phyloP scores from a whole-genome alignment of 1,140 invertebrate species.

The Theocolax elegans region DNA sequence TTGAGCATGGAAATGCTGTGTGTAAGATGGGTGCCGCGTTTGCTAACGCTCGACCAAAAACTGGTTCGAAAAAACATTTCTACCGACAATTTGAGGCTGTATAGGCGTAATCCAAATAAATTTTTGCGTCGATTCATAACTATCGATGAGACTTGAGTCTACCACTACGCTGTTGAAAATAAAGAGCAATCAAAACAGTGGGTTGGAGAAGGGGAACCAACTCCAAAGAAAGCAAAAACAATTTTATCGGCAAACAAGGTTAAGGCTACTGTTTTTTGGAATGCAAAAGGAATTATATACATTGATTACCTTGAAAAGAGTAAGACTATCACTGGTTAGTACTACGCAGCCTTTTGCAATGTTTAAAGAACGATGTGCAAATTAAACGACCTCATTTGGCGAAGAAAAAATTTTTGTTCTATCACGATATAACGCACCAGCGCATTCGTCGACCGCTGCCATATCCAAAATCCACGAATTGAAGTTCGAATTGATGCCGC shows the following conservation, averaged over 20 bases:
- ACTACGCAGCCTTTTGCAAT: background rate
- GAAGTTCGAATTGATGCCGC: constrained; percentile 57
- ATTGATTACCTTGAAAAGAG: constrained; percentile 53
- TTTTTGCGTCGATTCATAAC: constrained; percentile 30
- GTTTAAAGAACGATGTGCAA: background rate
- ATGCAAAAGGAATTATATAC: constrained; percentile 55
- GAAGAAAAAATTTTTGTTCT: background rate
- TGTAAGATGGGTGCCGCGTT: constrained; percentile 46
- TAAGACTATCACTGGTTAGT: background rate
- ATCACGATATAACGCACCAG: constrained; percentile 7
- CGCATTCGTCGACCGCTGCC: background rate
- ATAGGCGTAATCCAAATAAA: too few species aligned
- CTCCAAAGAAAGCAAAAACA: constrained; percentile 49
- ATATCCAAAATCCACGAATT: background rate
- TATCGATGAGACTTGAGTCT: constrained; percentile 39
- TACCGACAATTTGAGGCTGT: too few species aligned
- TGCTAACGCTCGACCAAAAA: constrained; percentile 43
- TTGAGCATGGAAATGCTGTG: constrained; percentile 39
- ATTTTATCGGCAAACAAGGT: constrained; percentile 52
- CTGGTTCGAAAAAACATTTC: constrained; percentile 37
- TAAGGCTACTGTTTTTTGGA: constrained; percentile 56
- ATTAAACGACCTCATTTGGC: background rate
- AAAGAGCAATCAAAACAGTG: constrained; percentile 41
- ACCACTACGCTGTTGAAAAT: constrained; percentile 36
- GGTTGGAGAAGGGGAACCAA: constrained; percentile 31